Percentiles rank a stretch among this genome's conserved stretches.
Evolutionary conservation across 2,797 vertebrate species (phyloP).

Genomic region (Lithobates pipiens): DNA sequence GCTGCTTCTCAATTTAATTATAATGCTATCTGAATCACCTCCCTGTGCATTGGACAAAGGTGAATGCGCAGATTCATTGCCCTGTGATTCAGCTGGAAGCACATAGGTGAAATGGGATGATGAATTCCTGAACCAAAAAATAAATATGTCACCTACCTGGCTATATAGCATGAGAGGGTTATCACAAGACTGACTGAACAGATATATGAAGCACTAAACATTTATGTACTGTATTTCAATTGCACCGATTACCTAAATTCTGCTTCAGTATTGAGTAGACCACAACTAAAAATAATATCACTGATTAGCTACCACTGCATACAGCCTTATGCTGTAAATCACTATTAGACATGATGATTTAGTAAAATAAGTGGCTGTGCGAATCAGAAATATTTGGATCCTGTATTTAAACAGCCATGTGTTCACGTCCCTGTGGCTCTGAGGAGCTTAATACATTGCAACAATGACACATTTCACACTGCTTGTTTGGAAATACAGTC

Average conservation of each 20-base stretch:
- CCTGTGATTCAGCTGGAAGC: too few species aligned
- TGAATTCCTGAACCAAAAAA: too few species aligned
- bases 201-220: background rate
- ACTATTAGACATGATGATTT: background rate
- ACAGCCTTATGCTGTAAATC: background rate
- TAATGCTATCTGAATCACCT: too few species aligned
- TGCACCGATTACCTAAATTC: too few species aligned
- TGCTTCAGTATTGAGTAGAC: too few species aligned
- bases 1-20: too few species aligned
- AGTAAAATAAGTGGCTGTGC: background rate
- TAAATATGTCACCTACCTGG: too few species aligned
- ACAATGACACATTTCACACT: slow-evolving; percentile 49
- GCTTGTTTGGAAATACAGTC: slow-evolving; percentile 41
- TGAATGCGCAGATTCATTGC: too few species aligned
- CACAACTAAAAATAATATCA: background rate
- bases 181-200: too few species aligned
- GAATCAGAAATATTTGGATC: background rate
- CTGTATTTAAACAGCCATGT: slow-evolving; percentile 2
- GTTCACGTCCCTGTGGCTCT: slow-evolving; percentile 40
- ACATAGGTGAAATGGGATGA: too few species aligned
- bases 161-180: too few species aligned
- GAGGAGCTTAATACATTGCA: slow-evolving; percentile 43
- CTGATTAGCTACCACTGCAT: background rate
- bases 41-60: too few species aligned
- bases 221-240: background rate